These are phyloP conservation scores for Corydoras maculifer DNA, from an alignment of 2,113 vertebrate species.

Conservation along the genomic window DNA sequence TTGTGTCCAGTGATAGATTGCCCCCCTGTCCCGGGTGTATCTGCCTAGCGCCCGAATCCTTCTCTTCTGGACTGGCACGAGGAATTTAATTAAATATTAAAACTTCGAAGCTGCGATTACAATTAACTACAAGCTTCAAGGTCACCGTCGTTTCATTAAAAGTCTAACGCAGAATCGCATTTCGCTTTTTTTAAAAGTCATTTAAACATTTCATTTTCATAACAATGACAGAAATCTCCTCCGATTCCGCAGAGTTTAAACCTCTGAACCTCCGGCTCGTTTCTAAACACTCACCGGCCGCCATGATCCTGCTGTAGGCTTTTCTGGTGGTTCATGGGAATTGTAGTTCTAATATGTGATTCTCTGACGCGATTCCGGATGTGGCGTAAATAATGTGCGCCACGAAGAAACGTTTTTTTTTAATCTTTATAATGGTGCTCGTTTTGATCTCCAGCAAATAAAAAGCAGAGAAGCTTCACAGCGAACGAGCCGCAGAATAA, in stretches of 20 bases:
- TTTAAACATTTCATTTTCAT: neutral
- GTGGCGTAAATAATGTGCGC: slow-evolving; percentile 17
- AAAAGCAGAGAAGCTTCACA: no score
- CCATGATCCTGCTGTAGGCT: slow-evolving; percentile 60
- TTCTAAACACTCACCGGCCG: slow-evolving; percentile 37
- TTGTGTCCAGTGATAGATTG: no score
- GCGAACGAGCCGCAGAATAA: no score
- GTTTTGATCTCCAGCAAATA: no score
- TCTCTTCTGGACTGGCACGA: no score
- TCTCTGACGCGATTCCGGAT: neutral
- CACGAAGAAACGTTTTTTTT: neutral
- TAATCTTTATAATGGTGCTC: no score
- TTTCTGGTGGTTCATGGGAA: slow-evolving; percentile 46
- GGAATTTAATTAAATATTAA: no score
- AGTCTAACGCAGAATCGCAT: no score
- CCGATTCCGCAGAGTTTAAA: neutral
- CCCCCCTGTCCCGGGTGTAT: no score
- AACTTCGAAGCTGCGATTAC: no score
- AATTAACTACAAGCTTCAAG: neutral
- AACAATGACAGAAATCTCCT: neutral
- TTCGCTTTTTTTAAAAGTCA: no score
- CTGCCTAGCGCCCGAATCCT: no score
- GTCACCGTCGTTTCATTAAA: neutral
- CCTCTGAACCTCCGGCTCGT: neutral
- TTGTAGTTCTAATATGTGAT: slow-evolving; percentile 41